These are phyloP conservation scores for Perognathus longimembris DNA, from an alignment of 2,113 vertebrate species.

Conservation along the genomic window DNA sequence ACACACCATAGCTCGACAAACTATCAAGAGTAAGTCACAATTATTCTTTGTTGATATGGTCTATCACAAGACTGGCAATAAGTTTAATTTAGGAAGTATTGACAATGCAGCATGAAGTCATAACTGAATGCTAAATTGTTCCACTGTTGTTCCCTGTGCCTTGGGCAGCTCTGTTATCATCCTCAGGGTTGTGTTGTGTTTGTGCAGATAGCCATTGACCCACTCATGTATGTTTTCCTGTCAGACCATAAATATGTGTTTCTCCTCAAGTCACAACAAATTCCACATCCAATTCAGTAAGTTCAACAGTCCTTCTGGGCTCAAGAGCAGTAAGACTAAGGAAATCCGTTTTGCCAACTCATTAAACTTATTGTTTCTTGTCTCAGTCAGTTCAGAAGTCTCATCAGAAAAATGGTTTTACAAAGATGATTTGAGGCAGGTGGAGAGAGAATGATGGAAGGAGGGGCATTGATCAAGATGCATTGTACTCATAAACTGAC, in stretches of 20 bases:
- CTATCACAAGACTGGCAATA: constrained; percentile 12
- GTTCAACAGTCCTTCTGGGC: not conserved
- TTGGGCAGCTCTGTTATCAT: not conserved
- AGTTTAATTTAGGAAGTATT: too few relatives aligned
- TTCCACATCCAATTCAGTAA: constrained; percentile 55
- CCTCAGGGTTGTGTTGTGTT: not conserved
- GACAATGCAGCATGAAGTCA: not conserved
- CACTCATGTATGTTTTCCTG: not conserved
- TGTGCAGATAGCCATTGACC: not conserved
- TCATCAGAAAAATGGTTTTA: not conserved
- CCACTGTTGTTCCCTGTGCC: not conserved
- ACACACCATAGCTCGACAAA: not conserved
- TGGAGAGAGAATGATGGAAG: too few relatives aligned
- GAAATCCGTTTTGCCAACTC: not conserved
- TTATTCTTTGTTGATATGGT: not conserved
- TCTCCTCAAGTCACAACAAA: constrained; percentile 41
- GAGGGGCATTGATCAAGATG: too few relatives aligned
- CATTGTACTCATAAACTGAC: too few relatives aligned
- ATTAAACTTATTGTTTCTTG: not conserved
- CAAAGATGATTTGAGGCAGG: too few relatives aligned
- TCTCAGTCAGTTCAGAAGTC: constrained; percentile 19
- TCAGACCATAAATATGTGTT: not conserved
- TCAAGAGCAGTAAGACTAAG: not conserved
- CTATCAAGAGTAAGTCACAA: not conserved
- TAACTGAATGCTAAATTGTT: not conserved